Percentiles rank a stretch among this genome's conserved stretches.
phyloP scores from a whole-genome alignment of 2,888 invertebrate species.

The Andrena camellia region DNA sequence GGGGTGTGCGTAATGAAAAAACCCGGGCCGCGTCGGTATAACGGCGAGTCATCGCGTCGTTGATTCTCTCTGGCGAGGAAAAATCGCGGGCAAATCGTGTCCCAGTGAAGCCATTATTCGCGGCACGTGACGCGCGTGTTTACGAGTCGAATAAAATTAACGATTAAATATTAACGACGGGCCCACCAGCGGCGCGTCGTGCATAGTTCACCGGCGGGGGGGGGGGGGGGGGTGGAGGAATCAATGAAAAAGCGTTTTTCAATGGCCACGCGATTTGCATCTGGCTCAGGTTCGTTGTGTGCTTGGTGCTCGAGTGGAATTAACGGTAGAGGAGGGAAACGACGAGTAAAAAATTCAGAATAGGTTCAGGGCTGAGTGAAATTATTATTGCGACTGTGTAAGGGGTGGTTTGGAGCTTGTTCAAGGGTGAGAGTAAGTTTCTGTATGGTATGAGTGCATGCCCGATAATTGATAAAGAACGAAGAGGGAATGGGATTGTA shows the following conservation, averaged over 20 bases:
- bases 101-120: constrained; percentile 14
- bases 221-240: constrained; percentile 4
- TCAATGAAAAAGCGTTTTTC: constrained; percentile 42
- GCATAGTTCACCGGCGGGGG: neutral
- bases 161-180: constrained; percentile 52
- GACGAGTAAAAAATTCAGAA: too few species aligned
- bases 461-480: too few species aligned
- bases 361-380: too few species aligned
- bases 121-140: constrained; percentile 6
- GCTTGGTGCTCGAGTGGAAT: too few species aligned
- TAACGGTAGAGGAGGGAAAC: too few species aligned
- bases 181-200: neutral
- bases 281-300: too few species aligned
- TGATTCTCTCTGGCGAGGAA: constrained; percentile 18
- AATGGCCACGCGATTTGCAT: constrained; percentile 7
- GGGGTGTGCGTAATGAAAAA: constrained; percentile 33
- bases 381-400: too few species aligned
- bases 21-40: neutral
- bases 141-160: constrained; percentile 41
- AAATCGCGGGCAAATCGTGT: constrained; percentile 30
- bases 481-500: too few species aligned
- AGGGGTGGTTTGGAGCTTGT: too few species aligned
- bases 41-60: constrained; percentile 20
- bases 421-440: too few species aligned
- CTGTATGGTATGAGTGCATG: too few species aligned